These are phyloP conservation scores for Popillia japonica DNA, from an alignment of 1,140 invertebrate genomes.

Conservation along the genomic window DNA sequence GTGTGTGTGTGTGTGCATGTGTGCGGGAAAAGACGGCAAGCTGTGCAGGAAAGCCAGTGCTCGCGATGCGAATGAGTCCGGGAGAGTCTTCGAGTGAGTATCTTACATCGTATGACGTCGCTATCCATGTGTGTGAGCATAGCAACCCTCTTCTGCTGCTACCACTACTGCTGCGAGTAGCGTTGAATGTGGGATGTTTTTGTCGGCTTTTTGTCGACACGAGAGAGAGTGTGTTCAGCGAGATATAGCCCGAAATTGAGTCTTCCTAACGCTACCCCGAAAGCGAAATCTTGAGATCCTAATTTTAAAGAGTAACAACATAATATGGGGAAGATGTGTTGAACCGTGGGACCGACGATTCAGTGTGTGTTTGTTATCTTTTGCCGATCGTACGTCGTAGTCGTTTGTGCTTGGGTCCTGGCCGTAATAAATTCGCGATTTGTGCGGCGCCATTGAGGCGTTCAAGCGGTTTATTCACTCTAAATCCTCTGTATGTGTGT, in stretches of 20 bases:
- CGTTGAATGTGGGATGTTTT: not conserved
- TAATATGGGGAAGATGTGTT: conserved; percentile 28
- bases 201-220: conserved; percentile 21
- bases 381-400: not conserved
- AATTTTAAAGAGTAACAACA: conserved; percentile 35
- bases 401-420: too few relatives aligned
- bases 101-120: not conserved
- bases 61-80: too few relatives aligned
- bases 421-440: conserved; percentile 6
- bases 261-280: conserved; percentile 16
- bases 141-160: not conserved
- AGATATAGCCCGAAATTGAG: conserved; percentile 20
- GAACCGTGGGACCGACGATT: not conserved
- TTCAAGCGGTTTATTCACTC: not conserved
- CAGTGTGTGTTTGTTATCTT: conserved; percentile 1
- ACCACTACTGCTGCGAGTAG: not conserved
- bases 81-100: not conserved
- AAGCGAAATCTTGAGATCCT: conserved; percentile 26
- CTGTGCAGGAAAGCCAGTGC: not conserved
- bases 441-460: not conserved
- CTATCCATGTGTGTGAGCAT: not conserved
- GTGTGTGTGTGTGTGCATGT: not conserved
- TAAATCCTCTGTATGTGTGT: too few relatives aligned
- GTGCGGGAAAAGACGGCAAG: not conserved
- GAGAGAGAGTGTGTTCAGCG: not conserved